phyloP scores from a whole-genome alignment of 2,113 vertebrate species.

The Callorhinus ursinus region DNA sequence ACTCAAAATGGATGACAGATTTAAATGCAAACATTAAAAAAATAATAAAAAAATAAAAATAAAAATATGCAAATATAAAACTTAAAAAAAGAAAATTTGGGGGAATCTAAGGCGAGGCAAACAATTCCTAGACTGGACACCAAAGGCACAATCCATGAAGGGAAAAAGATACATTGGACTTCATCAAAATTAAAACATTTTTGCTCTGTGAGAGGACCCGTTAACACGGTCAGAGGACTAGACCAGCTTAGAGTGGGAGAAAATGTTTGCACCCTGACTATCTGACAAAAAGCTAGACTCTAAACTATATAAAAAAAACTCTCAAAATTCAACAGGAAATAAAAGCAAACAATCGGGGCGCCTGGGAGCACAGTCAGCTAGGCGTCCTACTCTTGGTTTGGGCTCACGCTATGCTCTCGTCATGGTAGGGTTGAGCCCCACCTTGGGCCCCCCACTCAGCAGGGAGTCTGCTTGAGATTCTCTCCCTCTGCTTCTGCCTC shows the following conservation, averaged over 20 bases:
- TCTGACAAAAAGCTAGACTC: background rate
- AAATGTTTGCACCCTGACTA: no score
- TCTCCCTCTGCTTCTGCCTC: background rate
- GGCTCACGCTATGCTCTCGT: background rate
- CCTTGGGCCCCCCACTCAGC: background rate
- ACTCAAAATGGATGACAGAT: background rate
- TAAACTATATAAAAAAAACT: background rate
- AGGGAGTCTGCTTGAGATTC: background rate
- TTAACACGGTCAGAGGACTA: no score
- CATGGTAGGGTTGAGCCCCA: background rate
- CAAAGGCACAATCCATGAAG: background rate
- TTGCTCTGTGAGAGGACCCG: background rate
- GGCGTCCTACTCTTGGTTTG: background rate
- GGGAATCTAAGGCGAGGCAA: background rate
- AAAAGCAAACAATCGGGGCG: background rate
- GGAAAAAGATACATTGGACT: background rate
- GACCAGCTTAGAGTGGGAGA: background rate
- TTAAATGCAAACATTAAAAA: background rate
- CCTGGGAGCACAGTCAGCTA: rapidly evolving
- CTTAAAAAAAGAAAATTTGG: background rate
- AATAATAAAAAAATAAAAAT: background rate
- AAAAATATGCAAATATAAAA: background rate
- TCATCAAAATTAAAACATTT: background rate
- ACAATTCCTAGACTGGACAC: background rate
- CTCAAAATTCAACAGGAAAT: background rate